Percentiles rank a stretch among this genome's conserved stretches.
Conservation (phyloP, 2,113 vertebrate genomes). For the Carassius auratus region DNA sequence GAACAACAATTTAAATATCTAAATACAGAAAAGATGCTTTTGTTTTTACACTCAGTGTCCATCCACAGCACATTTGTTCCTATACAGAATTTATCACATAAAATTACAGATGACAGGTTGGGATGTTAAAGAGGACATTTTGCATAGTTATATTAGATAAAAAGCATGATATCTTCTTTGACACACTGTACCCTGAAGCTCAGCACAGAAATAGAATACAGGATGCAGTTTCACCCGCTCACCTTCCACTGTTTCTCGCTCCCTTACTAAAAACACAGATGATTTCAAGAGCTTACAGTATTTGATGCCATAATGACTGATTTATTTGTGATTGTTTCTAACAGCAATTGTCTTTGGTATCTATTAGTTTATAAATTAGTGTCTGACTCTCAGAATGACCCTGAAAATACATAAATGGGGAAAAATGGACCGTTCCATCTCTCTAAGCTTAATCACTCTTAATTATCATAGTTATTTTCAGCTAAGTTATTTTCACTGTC, state of each 20-base stretch:
- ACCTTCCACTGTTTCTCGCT: neutral
- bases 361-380: neutral
- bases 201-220: neutral
- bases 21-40: neutral
- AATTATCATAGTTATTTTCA: conserved; percentile 51
- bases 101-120: neutral
- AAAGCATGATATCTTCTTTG: neutral
- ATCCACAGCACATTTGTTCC: neutral
- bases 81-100: neutral
- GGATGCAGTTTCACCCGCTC: neutral
- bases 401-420: neutral
- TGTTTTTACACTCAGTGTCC: neutral
- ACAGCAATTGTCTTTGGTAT: conserved; percentile 20
- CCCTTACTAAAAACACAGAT: neutral
- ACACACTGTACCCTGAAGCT: neutral
- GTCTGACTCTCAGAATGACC: neutral
- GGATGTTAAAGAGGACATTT: neutral
- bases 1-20: neutral
- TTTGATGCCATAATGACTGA: conserved; percentile 18
- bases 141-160: neutral
- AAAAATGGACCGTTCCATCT: neutral
- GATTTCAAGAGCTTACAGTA: neutral
- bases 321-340: conserved; percentile 4
- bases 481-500: neutral
- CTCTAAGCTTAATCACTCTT: neutral